phyloP scores from a whole-genome alignment of 2,113 vertebrate species.

The Oceanites oceanicus region DNA sequence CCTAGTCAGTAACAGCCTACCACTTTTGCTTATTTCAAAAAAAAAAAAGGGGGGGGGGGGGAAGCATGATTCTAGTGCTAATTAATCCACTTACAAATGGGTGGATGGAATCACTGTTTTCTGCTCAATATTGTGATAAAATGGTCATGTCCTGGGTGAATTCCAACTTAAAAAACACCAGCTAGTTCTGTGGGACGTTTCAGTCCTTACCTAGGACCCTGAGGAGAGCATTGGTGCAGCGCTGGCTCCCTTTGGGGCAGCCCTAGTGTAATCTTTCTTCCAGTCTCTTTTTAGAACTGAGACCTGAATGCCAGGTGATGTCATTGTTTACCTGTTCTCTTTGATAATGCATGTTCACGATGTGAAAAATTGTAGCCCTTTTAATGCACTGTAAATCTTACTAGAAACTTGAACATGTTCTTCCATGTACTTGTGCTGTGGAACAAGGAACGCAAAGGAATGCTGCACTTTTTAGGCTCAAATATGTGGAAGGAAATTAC shows the following conservation, averaged over 20 bases:
- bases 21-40: background rate
- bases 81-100: background rate
- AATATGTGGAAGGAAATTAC: background rate
- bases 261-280: background rate
- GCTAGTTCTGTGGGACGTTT: background rate
- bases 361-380: background rate
- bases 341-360: background rate
- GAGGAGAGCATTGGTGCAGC: background rate
- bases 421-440: background rate
- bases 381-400: background rate
- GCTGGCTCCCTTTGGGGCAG: background rate
- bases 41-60: fast-evolving
- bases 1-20: background rate
- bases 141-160: background rate
- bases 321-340: background rate
- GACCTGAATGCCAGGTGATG: background rate
- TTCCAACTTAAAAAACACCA: background rate
- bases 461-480: background rate
- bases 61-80: background rate
- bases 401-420: background rate
- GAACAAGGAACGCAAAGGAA: background rate
- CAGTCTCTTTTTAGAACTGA: background rate
- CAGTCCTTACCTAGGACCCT: background rate
- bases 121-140: background rate
- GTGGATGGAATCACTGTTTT: background rate